These are phyloP conservation scores for Solenopsis fugax DNA, from an alignment of 1,140 invertebrate species.

Conservation along the genomic window DNA sequence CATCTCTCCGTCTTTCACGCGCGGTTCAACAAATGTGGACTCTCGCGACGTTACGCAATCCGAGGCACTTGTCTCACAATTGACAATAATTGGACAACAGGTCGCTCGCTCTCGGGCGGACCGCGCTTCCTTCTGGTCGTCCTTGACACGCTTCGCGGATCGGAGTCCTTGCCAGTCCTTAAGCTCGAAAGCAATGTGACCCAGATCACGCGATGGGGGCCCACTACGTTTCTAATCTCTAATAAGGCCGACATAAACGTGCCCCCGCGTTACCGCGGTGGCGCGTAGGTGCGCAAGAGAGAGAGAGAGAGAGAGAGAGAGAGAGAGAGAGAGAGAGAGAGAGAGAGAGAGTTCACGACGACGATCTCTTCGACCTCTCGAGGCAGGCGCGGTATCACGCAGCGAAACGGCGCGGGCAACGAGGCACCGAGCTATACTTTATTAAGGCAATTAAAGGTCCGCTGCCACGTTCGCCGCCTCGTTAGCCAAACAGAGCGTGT, in stretches of 20 bases:
- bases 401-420: conserved; percentile 18
- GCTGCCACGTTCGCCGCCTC: conserved; percentile 64
- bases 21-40: not conserved
- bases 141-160: conserved; percentile 71
- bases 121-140: conserved; percentile 67
- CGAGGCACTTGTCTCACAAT: conserved; percentile 65
- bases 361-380: conserved; percentile 27
- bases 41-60: conserved; percentile 54
- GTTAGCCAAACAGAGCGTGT: conserved; percentile 79
- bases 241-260: conserved; percentile 62
- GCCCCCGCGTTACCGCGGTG: not conserved
- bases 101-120: conserved; percentile 51
- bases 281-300: conserved; percentile 48
- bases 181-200: conserved; percentile 66
- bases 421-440: conserved; percentile 44
- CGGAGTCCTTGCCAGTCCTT: conserved; percentile 71
- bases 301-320: conserved; percentile 15
- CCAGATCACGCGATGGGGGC: conserved; percentile 59
- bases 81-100: conserved; percentile 70
- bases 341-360: conserved; percentile 4
- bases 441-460: conserved; percentile 76
- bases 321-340: conserved; percentile 5
- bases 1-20: not conserved
- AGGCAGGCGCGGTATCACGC: not conserved
- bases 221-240: conserved; percentile 67